Evolutionary conservation across 2,888 invertebrate species (phyloP), one percentile per base, ranked within the genome.

Genomic region (Platerodrilus igneus): DNA sequence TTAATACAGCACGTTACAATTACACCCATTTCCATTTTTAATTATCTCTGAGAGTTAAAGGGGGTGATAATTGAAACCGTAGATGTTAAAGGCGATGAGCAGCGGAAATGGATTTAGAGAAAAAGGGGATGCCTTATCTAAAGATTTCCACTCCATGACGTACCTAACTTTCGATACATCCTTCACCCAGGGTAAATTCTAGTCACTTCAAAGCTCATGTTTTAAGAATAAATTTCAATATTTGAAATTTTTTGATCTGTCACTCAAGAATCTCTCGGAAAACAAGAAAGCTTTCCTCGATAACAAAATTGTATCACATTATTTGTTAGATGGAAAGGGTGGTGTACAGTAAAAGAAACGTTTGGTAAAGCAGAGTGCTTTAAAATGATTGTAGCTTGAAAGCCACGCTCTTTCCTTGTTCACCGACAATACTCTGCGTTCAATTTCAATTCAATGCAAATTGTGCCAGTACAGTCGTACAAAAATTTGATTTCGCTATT

Each of bases 331-430:
- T 41, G 37, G 53, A 59, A 60, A 55, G 60, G 61, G 59, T 52
- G 57, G 53, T 39, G 38, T n/a, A 46, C 45, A 50, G 53, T 50
- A 52, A 59, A 53, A 56, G 56, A 56, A 60, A 58, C 56, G 56
- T 56, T 59, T 60, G 56, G 53, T 50, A 50, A 53, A 52, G 54
- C 50, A 54, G 56, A 60, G 55, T 54, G 56, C 57, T 60, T 57
- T 61, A 59, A 59, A 61, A 57, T 54, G 57, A 58, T 59, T 58
- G 56, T 54, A 47, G 54, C 48, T 53, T 61, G 54, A 63, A 60
- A 62, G 62, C 62, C 62, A 62, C 62, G 62, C 61, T 58, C 56
- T 60, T 63, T 62, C 58, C 61, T 62, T 62, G 62, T 62, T 56
- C 53, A 49, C 49, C 52, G 50, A 59, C 59, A 61, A 63, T 60